These are phyloP conservation scores for Psittacula echo DNA, from an alignment of 2,797 vertebrate species.

Conservation along the genomic window DNA sequence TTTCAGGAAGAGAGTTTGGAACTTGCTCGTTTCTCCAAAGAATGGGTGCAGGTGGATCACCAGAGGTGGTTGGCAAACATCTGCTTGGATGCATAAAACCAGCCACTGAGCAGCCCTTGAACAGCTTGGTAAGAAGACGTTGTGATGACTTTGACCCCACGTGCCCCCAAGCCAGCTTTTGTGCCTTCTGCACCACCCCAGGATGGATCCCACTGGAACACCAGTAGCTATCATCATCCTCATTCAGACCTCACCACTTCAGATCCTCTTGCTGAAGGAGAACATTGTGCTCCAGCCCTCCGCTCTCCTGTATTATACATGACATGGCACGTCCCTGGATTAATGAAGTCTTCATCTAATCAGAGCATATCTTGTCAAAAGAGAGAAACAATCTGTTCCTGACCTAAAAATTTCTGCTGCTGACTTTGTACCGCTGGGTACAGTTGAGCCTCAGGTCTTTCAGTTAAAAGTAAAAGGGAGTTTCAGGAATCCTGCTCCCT, in stretches of 20 bases:
- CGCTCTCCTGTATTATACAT: background rate
- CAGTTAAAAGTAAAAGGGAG: background rate
- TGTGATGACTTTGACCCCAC: fast-evolving
- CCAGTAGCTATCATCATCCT: background rate
- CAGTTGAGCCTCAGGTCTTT: background rate
- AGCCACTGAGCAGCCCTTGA: background rate
- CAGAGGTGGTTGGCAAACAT: background rate
- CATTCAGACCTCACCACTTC: background rate
- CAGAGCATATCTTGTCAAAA: background rate
- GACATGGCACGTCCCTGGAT: background rate
- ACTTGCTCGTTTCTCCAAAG: background rate
- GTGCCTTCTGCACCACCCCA: background rate
- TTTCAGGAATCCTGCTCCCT: background rate
- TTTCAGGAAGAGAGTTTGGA: background rate
- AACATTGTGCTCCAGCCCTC: background rate
- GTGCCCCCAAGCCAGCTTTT: background rate
- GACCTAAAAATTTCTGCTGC: background rate
- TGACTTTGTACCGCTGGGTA: background rate
- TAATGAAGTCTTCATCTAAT: constrained; percentile 1
- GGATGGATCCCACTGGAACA: background rate
- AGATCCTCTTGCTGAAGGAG: background rate
- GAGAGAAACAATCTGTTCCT: background rate
- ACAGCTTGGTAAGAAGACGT: background rate
- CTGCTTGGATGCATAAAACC: background rate
- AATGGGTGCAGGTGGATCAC: background rate